Base-by-base conservation (phyloP, 1,140 invertebrate genomes). In the Hypothenemus hampei region DNA sequence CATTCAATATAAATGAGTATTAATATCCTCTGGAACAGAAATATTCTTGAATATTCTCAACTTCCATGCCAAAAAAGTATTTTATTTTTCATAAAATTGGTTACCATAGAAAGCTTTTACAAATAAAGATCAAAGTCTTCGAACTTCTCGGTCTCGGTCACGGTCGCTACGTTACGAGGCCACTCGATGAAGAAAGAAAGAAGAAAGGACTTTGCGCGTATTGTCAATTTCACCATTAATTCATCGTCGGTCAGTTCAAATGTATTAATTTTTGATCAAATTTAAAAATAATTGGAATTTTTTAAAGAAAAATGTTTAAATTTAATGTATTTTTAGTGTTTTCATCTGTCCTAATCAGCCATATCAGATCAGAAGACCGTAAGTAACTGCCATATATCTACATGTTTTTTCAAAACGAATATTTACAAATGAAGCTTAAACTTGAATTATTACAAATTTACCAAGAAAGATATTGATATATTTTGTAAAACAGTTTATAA, bases 151-250 rank as follows among this genome's bases (percentile, higher is more conserved):
- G 26, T 31, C 26, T 23, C 53, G 53, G 53, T 56, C 53, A 56
- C 24, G 53, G 53, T 29, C 45, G 44, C 35, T 19, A 8, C 15
- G 16, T 48, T 56, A 47, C 53, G 53, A 48, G 53, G 53, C 43
- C 53, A 48, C 7, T 33, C 53, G 53, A 48, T 13, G 22, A 26
- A 24, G 41, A 35, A 43, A 46, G 45, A 37, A 37, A 37, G 22
- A 40, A 41, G 37, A 40, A 43, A 43, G 23, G 21, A 33, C 36
- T 45, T 26, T 5, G 4, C 21, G n/a, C 18, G 29, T 19, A 15
- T 45, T 15, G 35, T 53, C 40, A 49, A 44, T 53, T 53, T 44
- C 50, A 46, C 26, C 31, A 24, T n/a, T 4, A n/a, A 41, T 31
- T 41, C 21, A 11, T 18, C 39, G 37, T 33, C n/a, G 18, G 3